Evolutionary conservation across 2,888 invertebrate genomes (phyloP).

Genomic region (Meiosimyza decipiens): DNA sequence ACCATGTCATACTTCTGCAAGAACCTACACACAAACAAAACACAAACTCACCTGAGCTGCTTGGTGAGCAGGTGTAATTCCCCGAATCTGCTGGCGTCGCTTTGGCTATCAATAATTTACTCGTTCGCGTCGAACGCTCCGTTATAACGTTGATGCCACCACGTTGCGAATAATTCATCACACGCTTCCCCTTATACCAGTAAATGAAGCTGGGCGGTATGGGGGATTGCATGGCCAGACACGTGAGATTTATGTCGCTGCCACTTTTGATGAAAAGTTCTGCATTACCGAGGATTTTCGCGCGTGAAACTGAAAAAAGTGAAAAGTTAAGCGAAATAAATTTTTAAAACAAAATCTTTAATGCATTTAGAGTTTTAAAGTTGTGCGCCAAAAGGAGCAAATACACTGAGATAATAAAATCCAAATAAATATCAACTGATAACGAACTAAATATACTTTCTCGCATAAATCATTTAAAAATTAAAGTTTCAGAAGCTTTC

Average conservation of each 20-base stretch:
- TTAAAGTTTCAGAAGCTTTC: too few relatives aligned
- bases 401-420: too few relatives aligned
- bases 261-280: constrained; percentile 92
- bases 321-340: constrained; percentile 30
- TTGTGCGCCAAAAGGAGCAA: too few relatives aligned
- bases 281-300: constrained; percentile 87
- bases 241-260: constrained; percentile 93
- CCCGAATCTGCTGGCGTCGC: constrained; percentile 87
- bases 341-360: constrained; percentile 1
- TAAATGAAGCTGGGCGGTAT: constrained; percentile 79
- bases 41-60: constrained; percentile 72
- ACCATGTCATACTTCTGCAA: too few relatives aligned
- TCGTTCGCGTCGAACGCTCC: constrained; percentile 86
- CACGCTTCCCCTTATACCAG: constrained; percentile 87
- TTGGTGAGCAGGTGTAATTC: constrained; percentile 89
- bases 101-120: constrained; percentile 86
- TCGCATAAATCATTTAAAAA: too few relatives aligned
- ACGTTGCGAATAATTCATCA: constrained; percentile 88
- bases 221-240: constrained; percentile 82
- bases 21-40: neutral
- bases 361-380: too few relatives aligned
- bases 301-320: constrained; percentile 80
- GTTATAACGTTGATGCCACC: constrained; percentile 91
- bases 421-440: too few relatives aligned
- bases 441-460: too few relatives aligned